Percentiles rank a stretch among this genome's conserved stretches.
Conservation (phyloP, 2,888 invertebrate species). For the Mythimna impura region DNA sequence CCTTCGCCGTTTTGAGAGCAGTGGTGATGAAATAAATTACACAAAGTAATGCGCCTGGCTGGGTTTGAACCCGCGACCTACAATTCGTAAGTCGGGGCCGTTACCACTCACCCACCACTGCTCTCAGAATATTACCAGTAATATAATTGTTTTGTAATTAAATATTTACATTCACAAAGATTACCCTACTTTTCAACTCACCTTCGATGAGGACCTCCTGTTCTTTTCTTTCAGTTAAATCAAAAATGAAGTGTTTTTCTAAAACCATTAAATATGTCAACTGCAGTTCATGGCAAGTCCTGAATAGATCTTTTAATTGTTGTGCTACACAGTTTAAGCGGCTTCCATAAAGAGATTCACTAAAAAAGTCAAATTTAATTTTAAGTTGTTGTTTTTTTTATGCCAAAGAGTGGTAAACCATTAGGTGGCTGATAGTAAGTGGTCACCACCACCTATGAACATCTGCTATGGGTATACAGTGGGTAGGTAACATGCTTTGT, state of each 20-base stretch:
- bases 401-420: background rate
- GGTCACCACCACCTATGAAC: too few species aligned
- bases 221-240: conserved; percentile 77
- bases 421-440: too few species aligned
- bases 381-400: background rate
- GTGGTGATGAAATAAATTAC: too few species aligned
- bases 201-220: conserved; percentile 80
- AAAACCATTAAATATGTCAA: conserved; percentile 81
- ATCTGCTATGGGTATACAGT: background rate
- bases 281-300: conserved; percentile 84
- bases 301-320: conserved; percentile 83
- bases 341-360: conserved; percentile 82
- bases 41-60: too few species aligned
- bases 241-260: conserved; percentile 83
- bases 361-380: conserved; percentile 60
- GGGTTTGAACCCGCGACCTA: too few species aligned
- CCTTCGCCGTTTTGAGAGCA: too few species aligned
- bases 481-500: too few species aligned
- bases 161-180: too few species aligned
- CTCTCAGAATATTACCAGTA: too few species aligned
- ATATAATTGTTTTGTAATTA: too few species aligned
- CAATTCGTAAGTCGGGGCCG: too few species aligned
- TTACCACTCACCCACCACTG: too few species aligned
- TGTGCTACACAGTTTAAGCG: conserved; percentile 76
- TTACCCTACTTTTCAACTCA: conserved; percentile 52